Conservation (phyloP, 2,888 invertebrate species). For the Seira sanloemensis region DNA sequence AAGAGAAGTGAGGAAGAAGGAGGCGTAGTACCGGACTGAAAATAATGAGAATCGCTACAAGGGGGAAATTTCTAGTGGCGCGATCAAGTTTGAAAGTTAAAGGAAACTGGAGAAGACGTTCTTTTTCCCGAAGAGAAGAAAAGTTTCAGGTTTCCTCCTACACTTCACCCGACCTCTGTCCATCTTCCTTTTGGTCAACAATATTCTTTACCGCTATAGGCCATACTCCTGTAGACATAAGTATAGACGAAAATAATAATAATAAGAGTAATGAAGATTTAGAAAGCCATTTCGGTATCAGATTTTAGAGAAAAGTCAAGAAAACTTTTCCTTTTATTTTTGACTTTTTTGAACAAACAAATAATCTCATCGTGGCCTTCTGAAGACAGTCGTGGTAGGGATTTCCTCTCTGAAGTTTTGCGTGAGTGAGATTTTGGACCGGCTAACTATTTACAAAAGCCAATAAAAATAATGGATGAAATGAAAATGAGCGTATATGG, state of each 20-base stretch:
- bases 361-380: conserved; percentile 3
- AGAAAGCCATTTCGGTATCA: background rate
- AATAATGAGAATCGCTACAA: background rate
- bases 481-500: background rate
- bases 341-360: background rate
- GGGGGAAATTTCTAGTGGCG: background rate
- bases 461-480: background rate
- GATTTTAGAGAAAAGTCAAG: background rate
- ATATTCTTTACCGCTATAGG: no score
- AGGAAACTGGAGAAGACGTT: background rate
- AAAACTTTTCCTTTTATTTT: background rate
- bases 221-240: background rate
- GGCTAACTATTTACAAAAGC: background rate
- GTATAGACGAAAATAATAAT: background rate
- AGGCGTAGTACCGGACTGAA: background rate
- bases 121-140: background rate
- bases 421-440: no score
- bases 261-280: background rate
- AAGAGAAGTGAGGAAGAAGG: background rate
- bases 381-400: no score
- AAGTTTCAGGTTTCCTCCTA: background rate
- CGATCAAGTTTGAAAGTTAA: background rate
- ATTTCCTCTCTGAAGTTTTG: no score
- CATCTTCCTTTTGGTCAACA: background rate
- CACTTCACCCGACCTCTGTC: background rate